These are phyloP conservation scores for Pluvianellus socialis DNA, from an alignment of 2,113 vertebrate species.

Conservation along the genomic window DNA sequence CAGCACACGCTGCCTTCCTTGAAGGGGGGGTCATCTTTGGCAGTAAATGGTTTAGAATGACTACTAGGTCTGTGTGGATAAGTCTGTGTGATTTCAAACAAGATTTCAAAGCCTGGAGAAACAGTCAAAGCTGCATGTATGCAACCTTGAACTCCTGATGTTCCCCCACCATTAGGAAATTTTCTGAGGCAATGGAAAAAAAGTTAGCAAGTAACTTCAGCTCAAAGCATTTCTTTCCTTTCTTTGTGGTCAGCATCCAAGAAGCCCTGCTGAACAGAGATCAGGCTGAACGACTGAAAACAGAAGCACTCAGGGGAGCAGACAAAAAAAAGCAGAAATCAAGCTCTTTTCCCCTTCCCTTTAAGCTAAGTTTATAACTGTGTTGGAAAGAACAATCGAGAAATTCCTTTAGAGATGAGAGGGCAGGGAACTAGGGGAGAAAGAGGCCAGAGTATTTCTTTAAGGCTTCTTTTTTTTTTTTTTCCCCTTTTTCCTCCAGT, in stretches of 20 bases:
- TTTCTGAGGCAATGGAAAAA: not conserved
- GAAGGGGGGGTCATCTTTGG: not conserved
- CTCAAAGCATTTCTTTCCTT: not conserved
- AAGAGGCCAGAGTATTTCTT: not conserved
- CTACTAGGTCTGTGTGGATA: not conserved
- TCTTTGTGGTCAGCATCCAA: constrained; percentile 31
- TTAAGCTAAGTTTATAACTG: constrained; percentile 49
- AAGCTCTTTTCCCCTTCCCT: not conserved
- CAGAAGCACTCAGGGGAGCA: constrained; percentile 26
- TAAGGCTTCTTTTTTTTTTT: not conserved
- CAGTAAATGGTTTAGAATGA: not conserved
- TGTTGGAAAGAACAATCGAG: constrained; percentile 17
- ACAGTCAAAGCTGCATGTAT: not conserved
- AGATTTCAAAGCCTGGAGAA: not conserved
- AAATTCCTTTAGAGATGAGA: constrained; percentile 40
- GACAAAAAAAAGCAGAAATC: not conserved
- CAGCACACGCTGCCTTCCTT: not conserved
- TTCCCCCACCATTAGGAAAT: not conserved
- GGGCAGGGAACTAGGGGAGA: not conserved
- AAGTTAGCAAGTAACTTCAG: not conserved
- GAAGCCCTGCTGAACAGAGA: constrained; percentile 18
- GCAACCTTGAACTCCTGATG: not conserved
- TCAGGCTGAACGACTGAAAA: constrained; percentile 22
- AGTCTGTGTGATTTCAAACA: not conserved
- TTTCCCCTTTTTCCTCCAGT: not conserved